These are phyloP conservation scores for Alfaro cultratus DNA, from an alignment of 2,797 vertebrate genomes.

Conservation along the genomic window DNA sequence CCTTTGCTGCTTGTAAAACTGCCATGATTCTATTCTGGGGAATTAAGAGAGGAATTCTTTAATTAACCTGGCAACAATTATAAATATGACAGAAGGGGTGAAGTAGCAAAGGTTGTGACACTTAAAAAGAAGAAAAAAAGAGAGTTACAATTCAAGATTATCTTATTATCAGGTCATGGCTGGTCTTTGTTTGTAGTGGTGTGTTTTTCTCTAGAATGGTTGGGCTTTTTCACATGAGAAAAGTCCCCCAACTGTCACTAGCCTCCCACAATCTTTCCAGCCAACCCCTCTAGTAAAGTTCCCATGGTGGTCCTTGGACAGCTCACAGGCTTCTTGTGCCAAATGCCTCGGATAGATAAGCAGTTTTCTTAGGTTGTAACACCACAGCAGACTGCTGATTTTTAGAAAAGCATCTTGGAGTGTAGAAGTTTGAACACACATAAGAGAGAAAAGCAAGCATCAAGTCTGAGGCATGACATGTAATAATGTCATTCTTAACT, in stretches of 20 bases:
- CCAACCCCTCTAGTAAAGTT: conserved; percentile 83
- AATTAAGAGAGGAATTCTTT: conserved; percentile 72
- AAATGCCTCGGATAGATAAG: conserved; percentile 54
- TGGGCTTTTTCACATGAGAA: conserved; percentile 77
- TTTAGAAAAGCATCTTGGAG: conserved; percentile 7
- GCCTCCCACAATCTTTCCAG: conserved; percentile 88
- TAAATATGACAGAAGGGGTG: conserved; percentile 25
- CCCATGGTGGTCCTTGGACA: conserved; percentile 88
- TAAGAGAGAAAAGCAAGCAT: conserved; percentile 3
- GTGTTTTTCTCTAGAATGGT: conserved; percentile 63
- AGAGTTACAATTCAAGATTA: conserved; percentile 49
- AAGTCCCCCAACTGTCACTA: conserved; percentile 68
- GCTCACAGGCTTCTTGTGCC: conserved; percentile 58
- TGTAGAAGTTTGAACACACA: conserved; percentile 1
- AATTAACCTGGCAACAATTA: conserved; percentile 74
- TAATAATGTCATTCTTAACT: background rate
- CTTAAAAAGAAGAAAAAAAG: conserved; percentile 15
- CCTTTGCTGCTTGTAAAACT: conserved; percentile 70
- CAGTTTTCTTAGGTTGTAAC: conserved; percentile 43
- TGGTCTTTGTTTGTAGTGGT: conserved; percentile 66
- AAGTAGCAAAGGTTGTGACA: conserved; percentile 12
- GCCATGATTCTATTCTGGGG: conserved; percentile 72
- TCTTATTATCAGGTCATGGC: conserved; percentile 61
- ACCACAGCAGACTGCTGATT: conserved; percentile 40
- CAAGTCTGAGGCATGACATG: background rate